Evolutionary conservation across 2,797 vertebrate species (phyloP).

Genomic region (Molossus alvarezi): DNA sequence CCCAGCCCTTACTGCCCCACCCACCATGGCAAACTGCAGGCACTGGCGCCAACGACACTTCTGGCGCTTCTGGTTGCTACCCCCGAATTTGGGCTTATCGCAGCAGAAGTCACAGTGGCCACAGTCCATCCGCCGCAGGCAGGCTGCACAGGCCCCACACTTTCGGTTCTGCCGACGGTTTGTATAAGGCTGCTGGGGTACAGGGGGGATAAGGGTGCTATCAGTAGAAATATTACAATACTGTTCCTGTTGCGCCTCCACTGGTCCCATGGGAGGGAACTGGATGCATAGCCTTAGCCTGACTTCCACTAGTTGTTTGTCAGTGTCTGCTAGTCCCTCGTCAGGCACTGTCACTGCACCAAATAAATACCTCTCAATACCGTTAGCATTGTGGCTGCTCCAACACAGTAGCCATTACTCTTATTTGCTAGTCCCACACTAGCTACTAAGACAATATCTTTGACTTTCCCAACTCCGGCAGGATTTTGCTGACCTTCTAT

Average conservation of each 20-base stretch:
- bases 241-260: neutral
- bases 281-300: neutral
- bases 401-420: too few relatives aligned
- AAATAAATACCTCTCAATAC: neutral
- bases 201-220: neutral
- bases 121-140: constrained; percentile 93
- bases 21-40: constrained; percentile 94
- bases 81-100: constrained; percentile 97
- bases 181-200: constrained; percentile 86
- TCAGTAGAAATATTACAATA: constrained; percentile 31
- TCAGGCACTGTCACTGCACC: neutral
- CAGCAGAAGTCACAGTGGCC: constrained; percentile 95
- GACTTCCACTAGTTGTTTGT: neutral
- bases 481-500: neutral
- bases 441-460: neutral
- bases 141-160: constrained; percentile 95
- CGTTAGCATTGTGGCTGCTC: neutral
- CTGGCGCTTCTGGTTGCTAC: constrained; percentile 96
- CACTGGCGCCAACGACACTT: constrained; percentile 96
- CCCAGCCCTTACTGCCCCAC: constrained; percentile 76
- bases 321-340: neutral
- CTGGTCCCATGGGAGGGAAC: neutral
- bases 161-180: constrained; percentile 93
- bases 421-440: neutral
- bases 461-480: neutral